phyloP scores from a whole-genome alignment of 2,113 vertebrate genomes.

The Garra rufa region DNA sequence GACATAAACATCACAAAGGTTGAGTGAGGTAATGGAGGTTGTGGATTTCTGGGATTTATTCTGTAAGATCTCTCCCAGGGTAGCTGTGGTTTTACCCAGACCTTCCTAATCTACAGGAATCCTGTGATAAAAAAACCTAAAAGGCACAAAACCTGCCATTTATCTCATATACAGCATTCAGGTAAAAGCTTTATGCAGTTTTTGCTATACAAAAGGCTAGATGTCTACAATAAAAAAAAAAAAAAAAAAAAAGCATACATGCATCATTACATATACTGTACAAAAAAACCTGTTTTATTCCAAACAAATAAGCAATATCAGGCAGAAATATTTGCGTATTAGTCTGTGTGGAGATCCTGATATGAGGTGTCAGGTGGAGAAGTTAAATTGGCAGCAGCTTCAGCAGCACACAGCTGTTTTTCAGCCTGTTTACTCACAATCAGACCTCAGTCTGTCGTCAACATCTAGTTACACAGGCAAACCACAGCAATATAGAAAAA shows the following conservation, averaged over 20 bases:
- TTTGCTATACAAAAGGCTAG: background rate
- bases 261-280: background rate
- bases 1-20: background rate
- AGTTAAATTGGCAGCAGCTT: background rate
- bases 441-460: constrained; percentile 76
- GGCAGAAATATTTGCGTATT: background rate
- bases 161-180: background rate
- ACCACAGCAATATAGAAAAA: background rate
- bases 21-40: background rate
- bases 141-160: background rate
- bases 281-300: background rate
- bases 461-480: constrained; percentile 67
- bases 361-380: constrained; percentile 14
- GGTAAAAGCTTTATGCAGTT: background rate
- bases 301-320: background rate
- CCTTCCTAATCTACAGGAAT: background rate
- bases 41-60: background rate
- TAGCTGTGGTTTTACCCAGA: background rate
- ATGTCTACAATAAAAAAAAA: background rate
- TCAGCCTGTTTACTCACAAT: constrained; percentile 72
- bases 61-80: background rate
- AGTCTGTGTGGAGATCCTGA: background rate
- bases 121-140: background rate
- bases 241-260: background rate
- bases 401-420: constrained; percentile 22